Base-by-base conservation (phyloP, 2,113 vertebrate genomes). In the Merops nubicus region DNA sequence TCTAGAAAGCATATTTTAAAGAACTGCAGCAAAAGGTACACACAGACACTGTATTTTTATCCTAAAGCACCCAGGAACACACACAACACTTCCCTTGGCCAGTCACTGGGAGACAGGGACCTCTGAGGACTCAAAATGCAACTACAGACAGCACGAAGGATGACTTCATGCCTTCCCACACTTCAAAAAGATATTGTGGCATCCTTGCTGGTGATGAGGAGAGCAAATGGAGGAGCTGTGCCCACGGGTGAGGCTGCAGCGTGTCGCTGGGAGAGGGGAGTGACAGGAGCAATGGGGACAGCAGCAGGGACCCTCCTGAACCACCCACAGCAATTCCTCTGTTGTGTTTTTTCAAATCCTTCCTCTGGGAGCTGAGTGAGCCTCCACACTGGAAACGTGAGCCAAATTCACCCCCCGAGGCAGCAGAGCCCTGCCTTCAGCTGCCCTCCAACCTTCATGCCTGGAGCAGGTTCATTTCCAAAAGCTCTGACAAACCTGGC, bases 251-350 rank as follows among this genome's bases (percentile, higher is more conserved):
- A 94, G 68, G 64, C 60, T 20, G 22, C 14, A 59, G 51, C 0
- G 0, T 26, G 51, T 47, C 85, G 53, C 74, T 0, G 0, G 3
- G 51, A 47, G 25, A 57, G 33, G 0, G 1, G 65, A 63, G 60
- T 0, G 0, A 40, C 60, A 40, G 8, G 11, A 68, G 26, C 1
- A 59, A 68, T 7, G 50, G 69, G 69, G 77, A 23, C 23, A 57
- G 73, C 72, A 79, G 26, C 4, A 2, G 20, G 31, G n/a, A 56
- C 8, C 12, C 5, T 47, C 51, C 43, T 10, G 38, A 79, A 83
- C 25, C 53, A 76, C 67, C 67, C 8, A 12, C 70, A 82, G 62
- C 75, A 51, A 36, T 8, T 56, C 72, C 76, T 57, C 73, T 40
- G 23, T 3, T 48, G n/a, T 36, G 17, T 48, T 11, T 50, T 76